Conservation (phyloP, 1,140 invertebrate genomes). For the Papilio machaon region DNA sequence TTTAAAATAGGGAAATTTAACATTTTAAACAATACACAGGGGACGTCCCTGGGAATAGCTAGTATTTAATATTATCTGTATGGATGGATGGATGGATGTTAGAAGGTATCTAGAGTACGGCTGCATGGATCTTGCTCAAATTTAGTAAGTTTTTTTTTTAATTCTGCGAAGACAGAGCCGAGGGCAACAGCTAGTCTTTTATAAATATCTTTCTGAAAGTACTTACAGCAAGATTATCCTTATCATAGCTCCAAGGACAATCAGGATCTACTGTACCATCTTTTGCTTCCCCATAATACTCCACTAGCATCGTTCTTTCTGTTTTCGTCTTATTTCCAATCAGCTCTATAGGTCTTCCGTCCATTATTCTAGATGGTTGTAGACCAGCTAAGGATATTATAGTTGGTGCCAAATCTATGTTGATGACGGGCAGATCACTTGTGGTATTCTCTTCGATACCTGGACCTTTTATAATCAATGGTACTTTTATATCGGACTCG, state of each 20-base stretch:
- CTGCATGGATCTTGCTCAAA: too few relatives aligned
- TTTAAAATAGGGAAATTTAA: too few relatives aligned
- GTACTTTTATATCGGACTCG: slow-evolving; percentile 93
- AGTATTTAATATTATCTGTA: too few relatives aligned
- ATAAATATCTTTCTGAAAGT: background rate
- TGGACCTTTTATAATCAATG: slow-evolving; percentile 91
- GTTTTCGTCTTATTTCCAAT: slow-evolving; percentile 42
- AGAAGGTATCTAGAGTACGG: too few relatives aligned
- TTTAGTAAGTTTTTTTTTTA: too few relatives aligned
- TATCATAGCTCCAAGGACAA: slow-evolving; percentile 83
- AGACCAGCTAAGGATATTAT: slow-evolving; percentile 87
- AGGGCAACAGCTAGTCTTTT: background rate
- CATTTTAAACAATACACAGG: too few relatives aligned
- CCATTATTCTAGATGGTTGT: slow-evolving; percentile 81
- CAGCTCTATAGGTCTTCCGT: slow-evolving; percentile 84
- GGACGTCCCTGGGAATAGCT: too few relatives aligned
- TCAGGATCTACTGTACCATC: slow-evolving; percentile 72
- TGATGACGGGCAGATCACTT: slow-evolving; percentile 84
- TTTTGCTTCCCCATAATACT: slow-evolving; percentile 90
- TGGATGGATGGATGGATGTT: too few relatives aligned
- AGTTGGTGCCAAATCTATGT: slow-evolving; percentile 92
- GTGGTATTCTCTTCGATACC: slow-evolving; percentile 80
- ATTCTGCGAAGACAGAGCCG: too few relatives aligned
- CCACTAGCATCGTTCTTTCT: slow-evolving; percentile 86
- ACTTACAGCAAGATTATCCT: slow-evolving; percentile 83